Percentiles rank a stretch among this genome's conserved stretches.
Conservation (phyloP, 2,888 invertebrate genomes). For the Caenorhabditis imperialis region DNA sequence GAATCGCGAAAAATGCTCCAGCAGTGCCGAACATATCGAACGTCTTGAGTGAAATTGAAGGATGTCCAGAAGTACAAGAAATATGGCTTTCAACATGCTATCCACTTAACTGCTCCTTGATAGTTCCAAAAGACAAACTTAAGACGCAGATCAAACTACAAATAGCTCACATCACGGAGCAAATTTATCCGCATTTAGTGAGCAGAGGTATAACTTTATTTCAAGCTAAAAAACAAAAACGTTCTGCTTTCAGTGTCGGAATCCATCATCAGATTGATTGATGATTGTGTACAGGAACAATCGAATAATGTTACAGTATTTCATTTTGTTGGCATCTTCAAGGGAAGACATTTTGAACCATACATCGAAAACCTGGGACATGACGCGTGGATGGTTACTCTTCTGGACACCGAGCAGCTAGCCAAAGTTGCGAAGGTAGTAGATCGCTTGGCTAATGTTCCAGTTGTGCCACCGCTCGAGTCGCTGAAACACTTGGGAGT, state of each 20-base stretch:
- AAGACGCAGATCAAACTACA: constrained; percentile 56
- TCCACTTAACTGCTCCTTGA: constrained; percentile 62
- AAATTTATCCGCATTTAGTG: constrained; percentile 64
- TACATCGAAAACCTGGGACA: constrained; percentile 67
- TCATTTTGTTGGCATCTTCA: constrained; percentile 67
- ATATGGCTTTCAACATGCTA: constrained; percentile 74
- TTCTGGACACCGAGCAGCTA: constrained; percentile 65
- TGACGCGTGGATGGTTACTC: constrained; percentile 74
- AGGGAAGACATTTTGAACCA: constrained; percentile 63
- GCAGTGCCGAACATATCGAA: constrained; percentile 70
- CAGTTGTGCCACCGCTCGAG: constrained; percentile 76
- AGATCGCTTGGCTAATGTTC: constrained; percentile 71
- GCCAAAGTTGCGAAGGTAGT: constrained; percentile 68
- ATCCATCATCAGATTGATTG: constrained; percentile 57
- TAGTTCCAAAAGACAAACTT: constrained; percentile 70
- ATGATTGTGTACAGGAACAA: constrained; percentile 49
- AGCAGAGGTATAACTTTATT: constrained; percentile 53
- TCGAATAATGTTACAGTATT: constrained; percentile 54
- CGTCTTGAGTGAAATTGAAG: constrained; percentile 71
- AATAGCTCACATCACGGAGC: constrained; percentile 63
- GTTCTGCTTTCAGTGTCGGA: constrained; percentile 58
- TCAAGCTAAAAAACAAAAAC: background rate
- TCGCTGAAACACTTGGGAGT: constrained; percentile 72
- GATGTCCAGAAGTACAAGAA: constrained; percentile 71
- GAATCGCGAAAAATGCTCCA: constrained; percentile 77